Base-by-base conservation (phyloP, 92 coral and sea anemone species). In the Paragorgia papillata region DNA sequence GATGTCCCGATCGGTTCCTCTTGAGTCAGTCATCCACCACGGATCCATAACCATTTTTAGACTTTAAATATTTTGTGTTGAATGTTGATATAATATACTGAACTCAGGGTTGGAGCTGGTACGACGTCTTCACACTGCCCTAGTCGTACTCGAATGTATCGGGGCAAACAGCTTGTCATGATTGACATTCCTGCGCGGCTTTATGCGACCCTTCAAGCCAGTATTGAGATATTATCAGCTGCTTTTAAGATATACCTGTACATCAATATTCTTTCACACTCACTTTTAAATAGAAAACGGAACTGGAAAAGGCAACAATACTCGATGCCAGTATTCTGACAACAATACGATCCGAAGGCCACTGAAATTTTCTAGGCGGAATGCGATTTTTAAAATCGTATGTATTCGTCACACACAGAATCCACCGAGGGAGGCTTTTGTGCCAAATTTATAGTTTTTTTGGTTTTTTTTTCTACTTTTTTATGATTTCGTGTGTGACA, bases 161-260 rank as follows among this genome's bases (percentile, higher is more conserved):
- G 73, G 48, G 28, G n/a, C 0, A 28, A 18, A 13, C 33, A 22
- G 40, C 18, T 44, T 46, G 75, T 46, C 53, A n/a, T 46, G 53
- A 7, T 46, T 46, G 2, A n/a, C 14, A 37, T n/a, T 22, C 37
- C 18, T 68, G 8, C 54, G 39, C 31, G 34, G 54, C 54, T 68
- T 68, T 68, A 68, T 68, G 34, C 35, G 50, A 22, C 39, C n/a
- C 58, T 49, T 32, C 33, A 29, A 48, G 13, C 21, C 20, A 0
- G 58, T 68, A 68, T 68, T 68, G 75, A 0, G 41, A 68, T 68
- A 68, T 68, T 68, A 59, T 27, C n/a, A 19, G 20, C 34, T 19
- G 24, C 12, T 26, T 48, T 20, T 3, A 33, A 68, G 24, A 25
- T 1, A 68, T 48, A n/a, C n/a, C n/a, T n/a, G n/a, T n/a, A 22